Evolutionary conservation across 2,797 vertebrate species (phyloP), one percentile per base, ranked within the genome.

Genomic region (Streptopelia turtur): DNA sequence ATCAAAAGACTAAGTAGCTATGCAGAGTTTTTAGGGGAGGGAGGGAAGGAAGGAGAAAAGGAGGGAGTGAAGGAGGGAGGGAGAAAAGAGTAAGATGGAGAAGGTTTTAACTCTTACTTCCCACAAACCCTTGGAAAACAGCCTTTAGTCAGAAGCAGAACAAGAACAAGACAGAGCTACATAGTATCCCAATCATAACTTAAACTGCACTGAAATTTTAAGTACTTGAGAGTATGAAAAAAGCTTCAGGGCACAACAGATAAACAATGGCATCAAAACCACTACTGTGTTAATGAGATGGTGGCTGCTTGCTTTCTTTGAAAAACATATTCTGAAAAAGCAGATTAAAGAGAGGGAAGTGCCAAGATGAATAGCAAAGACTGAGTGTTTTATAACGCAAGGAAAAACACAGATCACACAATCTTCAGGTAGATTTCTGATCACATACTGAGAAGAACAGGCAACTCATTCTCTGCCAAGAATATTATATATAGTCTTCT

Each of bases 261-360:
- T 75, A 95, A 96, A 90, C 77, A 93, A 80, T 37, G 85, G 90
- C 69, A 88, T 86, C 90, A 90, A 91, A 94, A 94, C 31, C 43
- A 43, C 59, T 52, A 55, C 74, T 55, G 39, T 68, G 87, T 82
- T 90, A 96, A 95, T 74, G 86, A 94, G 50, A 65, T 47, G 31
- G 61, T 69, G 57, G 65, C 68, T 92, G 86, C 60, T 87, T 90
- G 30, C 65, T 76, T 83, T 69, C 49, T 76, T 59, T 61, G 53
- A 50, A 87, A 91, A 93, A 64, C 9, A 52, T 52, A 31, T 71
- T 90, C 57, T 83, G 49, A 84, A 91, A 89, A 64, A 69, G 37
- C 7, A 71, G 28, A 89, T 84, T 84, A 78, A 91, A 85, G 90
- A 75, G 55, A 78, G 28, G 50, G 45, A 92, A 88, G 69, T 28